Conservation (phyloP, 2,797 vertebrate species). For the Hydrolagus colliei region DNA sequence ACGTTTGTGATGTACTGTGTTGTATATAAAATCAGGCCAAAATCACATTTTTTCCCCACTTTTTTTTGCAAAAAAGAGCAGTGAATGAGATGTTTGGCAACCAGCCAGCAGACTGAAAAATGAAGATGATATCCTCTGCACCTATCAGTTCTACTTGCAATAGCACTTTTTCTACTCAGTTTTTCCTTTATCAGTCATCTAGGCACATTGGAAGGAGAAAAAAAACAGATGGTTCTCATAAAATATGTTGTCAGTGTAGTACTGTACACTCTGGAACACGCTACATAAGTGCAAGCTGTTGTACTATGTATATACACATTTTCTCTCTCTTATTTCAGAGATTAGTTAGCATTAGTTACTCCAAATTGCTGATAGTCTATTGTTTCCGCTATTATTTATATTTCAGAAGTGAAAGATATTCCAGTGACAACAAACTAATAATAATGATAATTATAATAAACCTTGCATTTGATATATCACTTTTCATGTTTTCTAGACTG, state of each 20-base stretch:
- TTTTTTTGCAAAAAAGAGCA: neutral
- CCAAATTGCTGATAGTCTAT: neutral
- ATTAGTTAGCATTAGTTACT: neutral
- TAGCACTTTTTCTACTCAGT: neutral
- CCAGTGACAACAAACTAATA: neutral
- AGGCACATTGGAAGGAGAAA: neutral
- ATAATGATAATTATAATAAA: neutral
- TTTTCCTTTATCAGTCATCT: neutral
- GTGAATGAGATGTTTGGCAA: neutral
- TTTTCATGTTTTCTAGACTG: too few species aligned
- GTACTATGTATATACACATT: neutral
- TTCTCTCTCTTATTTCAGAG: neutral
- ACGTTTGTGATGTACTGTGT: neutral
- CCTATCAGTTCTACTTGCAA: neutral
- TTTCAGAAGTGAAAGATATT: neutral
- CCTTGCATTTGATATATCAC: too few species aligned
- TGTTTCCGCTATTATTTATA: neutral
- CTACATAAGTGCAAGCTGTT: neutral
- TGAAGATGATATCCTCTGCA: neutral
- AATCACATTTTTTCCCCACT: neutral
- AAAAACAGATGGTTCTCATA: neutral
- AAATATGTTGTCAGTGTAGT: neutral
- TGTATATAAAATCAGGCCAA: neutral
- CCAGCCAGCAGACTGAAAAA: neutral
- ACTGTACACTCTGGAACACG: neutral